Evolutionary conservation across 2,113 vertebrate species (phyloP), one percentile per base, ranked within the genome.

Genomic region (Tursiops truncatus): DNA sequence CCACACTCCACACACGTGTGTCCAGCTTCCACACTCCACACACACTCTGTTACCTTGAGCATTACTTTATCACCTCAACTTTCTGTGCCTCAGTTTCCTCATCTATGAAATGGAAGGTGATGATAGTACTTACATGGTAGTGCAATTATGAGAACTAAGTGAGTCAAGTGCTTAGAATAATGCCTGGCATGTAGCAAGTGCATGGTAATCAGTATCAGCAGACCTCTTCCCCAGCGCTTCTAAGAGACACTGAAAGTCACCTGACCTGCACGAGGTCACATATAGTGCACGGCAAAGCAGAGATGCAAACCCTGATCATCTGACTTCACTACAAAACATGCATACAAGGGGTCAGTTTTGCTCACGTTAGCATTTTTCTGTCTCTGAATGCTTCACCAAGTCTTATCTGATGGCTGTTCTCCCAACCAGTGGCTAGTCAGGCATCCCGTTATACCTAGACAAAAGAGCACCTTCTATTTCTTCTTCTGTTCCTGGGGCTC

Each of bases 311-410:
- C 25, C 63, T 15, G 13, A 12, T 44, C 2, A 2, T 26, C 50
- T 25, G 87, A 41, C 44, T 67, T 85, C 33, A 8, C 14, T 3
- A 21, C 10, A 9, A 50, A 33, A 28, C 41, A 2, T 6, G 31
- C 6, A 10, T 6, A 1, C 0, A 8, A 0, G 21, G 2, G 9
- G 44, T 67, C 13, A 0, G 6, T 41, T 53, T 71, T 53, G 44
- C 26, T 36, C 12, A 0, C 0, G 18, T 85, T 41, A 20, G n/a
- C 18, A 4, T 53, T 91, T 83, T 83, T 83, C 58, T 33, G 20
- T 56, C 58, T 63, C 36, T 33, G 31, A 21, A 33, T 2, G 33
- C 26, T 25, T 47, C 60, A 38, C 70, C 31, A 53, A 21, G 41
- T 33, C 89, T 68, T 23, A 3, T 5, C 58, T 44, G 41, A 31